A percentile compares a stretch with the other conserved stretches of the same genome.
Evolutionary conservation across 2,888 invertebrate species (phyloP).

Genomic region (Criorhina ranunculi): DNA sequence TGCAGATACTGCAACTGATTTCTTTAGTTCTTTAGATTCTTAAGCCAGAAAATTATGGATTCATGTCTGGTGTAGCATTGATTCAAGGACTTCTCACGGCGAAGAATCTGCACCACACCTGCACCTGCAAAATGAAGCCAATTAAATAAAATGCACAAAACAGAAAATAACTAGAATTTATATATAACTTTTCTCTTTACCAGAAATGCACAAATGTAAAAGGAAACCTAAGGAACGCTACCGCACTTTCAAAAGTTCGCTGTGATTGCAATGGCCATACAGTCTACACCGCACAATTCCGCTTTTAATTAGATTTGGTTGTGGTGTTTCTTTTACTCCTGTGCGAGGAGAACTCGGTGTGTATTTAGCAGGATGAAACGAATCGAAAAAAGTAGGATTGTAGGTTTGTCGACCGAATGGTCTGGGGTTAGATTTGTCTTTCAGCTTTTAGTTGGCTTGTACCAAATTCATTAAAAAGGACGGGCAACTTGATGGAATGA

Average conservation of each 20-base stretch:
- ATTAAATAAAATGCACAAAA: conserved; percentile 58
- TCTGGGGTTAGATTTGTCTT: background rate
- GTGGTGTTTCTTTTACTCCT: background rate
- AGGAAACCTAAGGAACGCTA: background rate
- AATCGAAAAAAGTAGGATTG: background rate
- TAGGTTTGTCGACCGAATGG: background rate
- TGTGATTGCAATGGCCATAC: background rate
- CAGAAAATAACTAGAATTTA: conserved; percentile 8
- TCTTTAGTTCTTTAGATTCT: conserved; percentile 16
- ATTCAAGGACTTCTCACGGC: conserved; percentile 23
- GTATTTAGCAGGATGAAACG: conserved; percentile 22
- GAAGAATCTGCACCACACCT: conserved; percentile 19
- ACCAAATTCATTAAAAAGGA: background rate
- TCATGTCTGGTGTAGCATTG: conserved; percentile 46
- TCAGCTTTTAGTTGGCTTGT: background rate
- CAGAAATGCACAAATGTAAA: background rate
- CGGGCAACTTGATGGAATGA: conserved; percentile 2
- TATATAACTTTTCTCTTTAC: background rate
- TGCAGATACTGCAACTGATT: conserved; percentile 10
- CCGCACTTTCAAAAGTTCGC: background rate
- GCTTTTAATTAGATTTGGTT: conserved; percentile 64
- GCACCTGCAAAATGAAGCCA: conserved; percentile 62
- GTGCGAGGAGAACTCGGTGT: background rate
- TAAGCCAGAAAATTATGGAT: conserved; percentile 53
- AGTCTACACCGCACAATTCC: conserved; percentile 37